Conservation (phyloP, 2,113 vertebrate genomes). For the Microtus richardsoni region DNA sequence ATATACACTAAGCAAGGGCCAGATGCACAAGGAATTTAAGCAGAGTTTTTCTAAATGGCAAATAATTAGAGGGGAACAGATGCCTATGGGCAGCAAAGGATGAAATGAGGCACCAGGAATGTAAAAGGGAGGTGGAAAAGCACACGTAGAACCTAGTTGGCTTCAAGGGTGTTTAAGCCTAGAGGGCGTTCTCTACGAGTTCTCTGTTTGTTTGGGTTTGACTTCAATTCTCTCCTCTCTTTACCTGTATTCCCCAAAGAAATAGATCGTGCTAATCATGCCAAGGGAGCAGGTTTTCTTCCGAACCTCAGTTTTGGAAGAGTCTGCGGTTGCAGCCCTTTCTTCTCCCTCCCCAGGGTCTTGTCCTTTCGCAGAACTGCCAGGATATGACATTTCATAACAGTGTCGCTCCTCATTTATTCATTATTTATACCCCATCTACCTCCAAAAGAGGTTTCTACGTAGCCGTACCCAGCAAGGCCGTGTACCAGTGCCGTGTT, state of each 20-base stretch:
- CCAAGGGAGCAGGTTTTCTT: slow-evolving; percentile 33
- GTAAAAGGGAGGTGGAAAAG: slow-evolving; percentile 61
- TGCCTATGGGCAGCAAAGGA: slow-evolving; percentile 66
- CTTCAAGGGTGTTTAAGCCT: slow-evolving; percentile 41
- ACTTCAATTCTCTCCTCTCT: neutral
- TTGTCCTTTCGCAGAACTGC: slow-evolving; percentile 53
- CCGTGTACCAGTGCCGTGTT: neutral
- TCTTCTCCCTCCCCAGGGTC: slow-evolving; percentile 36
- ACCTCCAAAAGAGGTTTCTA: slow-evolving; percentile 50
- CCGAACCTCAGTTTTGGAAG: slow-evolving; percentile 9
- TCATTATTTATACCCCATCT: slow-evolving; percentile 74
- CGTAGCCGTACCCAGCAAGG: slow-evolving; percentile 22
- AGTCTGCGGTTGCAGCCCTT: neutral
- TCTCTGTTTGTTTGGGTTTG: neutral
- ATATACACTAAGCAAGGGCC: slow-evolving; percentile 73
- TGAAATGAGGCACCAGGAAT: slow-evolving; percentile 70
- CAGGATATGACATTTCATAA: slow-evolving; percentile 67
- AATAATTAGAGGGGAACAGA: slow-evolving; percentile 65
- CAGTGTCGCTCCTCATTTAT: slow-evolving; percentile 64
- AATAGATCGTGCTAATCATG: slow-evolving; percentile 25
- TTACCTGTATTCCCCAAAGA: neutral
- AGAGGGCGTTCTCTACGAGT: slow-evolving; percentile 16
- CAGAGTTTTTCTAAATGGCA: slow-evolving; percentile 72
- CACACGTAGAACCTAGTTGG: neutral
- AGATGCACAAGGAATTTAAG: slow-evolving; percentile 72